Base-by-base conservation (phyloP, 2,888 invertebrate species). In the Campoletis raptor region DNA sequence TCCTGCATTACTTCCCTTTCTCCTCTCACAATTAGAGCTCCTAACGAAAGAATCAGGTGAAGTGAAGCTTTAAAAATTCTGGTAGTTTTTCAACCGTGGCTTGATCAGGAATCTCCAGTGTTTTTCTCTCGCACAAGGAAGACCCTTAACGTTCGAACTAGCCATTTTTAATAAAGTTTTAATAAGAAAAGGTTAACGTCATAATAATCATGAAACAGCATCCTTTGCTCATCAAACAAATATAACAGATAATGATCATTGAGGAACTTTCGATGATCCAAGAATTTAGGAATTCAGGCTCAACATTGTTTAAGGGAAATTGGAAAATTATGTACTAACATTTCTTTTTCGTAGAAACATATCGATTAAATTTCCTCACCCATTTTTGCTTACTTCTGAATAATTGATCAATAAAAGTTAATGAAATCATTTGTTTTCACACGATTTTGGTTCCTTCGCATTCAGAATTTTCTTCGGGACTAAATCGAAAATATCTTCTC, bases 1-100 rank as follows among this genome's bases (percentile, higher is more conserved):
- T 61, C 12, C 24, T 24, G 4, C 4, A 8, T n/a, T 10, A 2
- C 24, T 10, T 24, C 4, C 4, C 7, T 42, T 57, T 42, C 36
- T 40, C 37, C 70, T 61, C 45, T 57, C 40, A 21, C 66, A 78
- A 78, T 78, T 78, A 78, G 52, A 78, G 52, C 21, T 37, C 66
- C 78, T 40, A 24, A 78, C n/a, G 45, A 45, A 66, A 45, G 64
- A 48, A 48, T 24, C 30, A 12, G 12, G 12, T 48, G 7, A 21
- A 77, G 64, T 21, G 42, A 15, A 36, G 21, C 64, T 66, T 52
- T 24, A 24, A 66, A 78, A 67, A 78, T 48, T 78, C 15, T 18
- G 21, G 30, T 36, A 52, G 48, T 2, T 74, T 37, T 57, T 40
- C 36, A 48, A 12, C 8, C 72, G 36, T 48, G 1, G 24, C 24